Evolutionary conservation across 37 sponge, comb jelly and placozoan genomes (phyloP).

Genomic region (Ianthella basta): DNA sequence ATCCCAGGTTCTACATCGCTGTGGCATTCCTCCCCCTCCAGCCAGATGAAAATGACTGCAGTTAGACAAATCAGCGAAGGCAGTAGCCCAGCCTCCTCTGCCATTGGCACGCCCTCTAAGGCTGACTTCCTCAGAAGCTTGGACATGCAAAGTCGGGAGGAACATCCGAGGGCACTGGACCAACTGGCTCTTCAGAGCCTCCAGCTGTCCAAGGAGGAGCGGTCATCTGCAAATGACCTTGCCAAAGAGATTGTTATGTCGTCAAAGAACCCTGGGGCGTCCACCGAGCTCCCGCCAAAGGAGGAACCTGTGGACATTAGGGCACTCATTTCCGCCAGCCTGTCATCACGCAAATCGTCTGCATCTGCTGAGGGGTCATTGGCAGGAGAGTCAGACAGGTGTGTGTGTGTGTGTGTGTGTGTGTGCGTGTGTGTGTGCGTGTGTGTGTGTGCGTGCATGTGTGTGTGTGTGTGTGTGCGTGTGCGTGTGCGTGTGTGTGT

Average conservation of each 20-base stretch:
- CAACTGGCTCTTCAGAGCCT: slow-evolving; percentile 5
- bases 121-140: background rate
- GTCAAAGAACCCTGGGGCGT: background rate
- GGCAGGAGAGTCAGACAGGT: slow-evolving; percentile 5
- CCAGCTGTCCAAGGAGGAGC: slow-evolving; percentile 12
- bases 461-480: too few species aligned
- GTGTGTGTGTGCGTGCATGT: too few species aligned
- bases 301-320: slow-evolving; percentile 3
- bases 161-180: background rate
- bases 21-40: background rate
- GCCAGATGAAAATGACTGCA: too few species aligned
- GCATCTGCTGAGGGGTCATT: background rate
- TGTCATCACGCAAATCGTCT: background rate
- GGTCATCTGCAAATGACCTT: background rate
- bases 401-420: background rate
- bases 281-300: background rate
- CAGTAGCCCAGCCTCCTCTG: slow-evolving; percentile 2
- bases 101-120: slow-evolving; percentile 5
- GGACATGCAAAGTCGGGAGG: background rate
- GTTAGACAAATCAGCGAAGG: too few species aligned
- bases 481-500: too few species aligned
- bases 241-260: slow-evolving; percentile 1
- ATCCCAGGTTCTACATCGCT: too few species aligned
- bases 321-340: background rate
- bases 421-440: too few species aligned